Base-by-base conservation (phyloP, 2,113 vertebrate species). In the Jacana jacana region DNA sequence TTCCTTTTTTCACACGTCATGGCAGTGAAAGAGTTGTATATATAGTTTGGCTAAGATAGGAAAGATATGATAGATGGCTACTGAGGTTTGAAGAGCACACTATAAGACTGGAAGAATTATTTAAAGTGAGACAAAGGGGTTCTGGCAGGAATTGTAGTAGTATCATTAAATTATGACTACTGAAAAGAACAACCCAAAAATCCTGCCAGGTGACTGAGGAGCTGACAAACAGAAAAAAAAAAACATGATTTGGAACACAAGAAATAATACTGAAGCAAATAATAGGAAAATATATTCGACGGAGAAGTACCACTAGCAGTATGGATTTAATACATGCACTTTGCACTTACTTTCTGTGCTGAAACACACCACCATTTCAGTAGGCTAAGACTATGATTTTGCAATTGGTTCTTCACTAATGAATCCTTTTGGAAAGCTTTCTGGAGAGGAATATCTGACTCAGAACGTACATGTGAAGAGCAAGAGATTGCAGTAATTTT, bases 111-210 rank as follows among this genome's bases (percentile, higher is more conserved):
- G 58, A 85, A 73, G 40, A 75, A 60, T 83, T 73, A 64, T n/a
- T 54, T 42, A 3, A 44, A 86, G 51, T 39, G 28, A 72, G 48
- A 85, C 76, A 92, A 86, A 88, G 44, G 57, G 39, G 10, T 65
- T 87, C 79, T 77, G 71, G 75, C 28, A 83, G 60, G 31, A 60
- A 58, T 11, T 57, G 52, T 3, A 72, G 31, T 35, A 46, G 54
- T 42, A 46, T 9, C 33, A 39, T 49, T n/a, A 69, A 77, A 80
- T 70, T 86, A 52, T 42, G 23, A 60, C 58, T 77, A 73, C 61
- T 90, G 55, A 78, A 96, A 89, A 70, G 49, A 97, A 39, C 65
- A 37, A 57, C 49, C 51, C 58, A n/a, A 40, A 93, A 93, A 93
- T 51, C 33, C n/a, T 80, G 75, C 49, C 84, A 82, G 66, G 42